A percentile compares a stretch with the other conserved stretches of the same genome.
Conservation (phyloP, 2,888 invertebrate species). For the Dynastes maya region DNA sequence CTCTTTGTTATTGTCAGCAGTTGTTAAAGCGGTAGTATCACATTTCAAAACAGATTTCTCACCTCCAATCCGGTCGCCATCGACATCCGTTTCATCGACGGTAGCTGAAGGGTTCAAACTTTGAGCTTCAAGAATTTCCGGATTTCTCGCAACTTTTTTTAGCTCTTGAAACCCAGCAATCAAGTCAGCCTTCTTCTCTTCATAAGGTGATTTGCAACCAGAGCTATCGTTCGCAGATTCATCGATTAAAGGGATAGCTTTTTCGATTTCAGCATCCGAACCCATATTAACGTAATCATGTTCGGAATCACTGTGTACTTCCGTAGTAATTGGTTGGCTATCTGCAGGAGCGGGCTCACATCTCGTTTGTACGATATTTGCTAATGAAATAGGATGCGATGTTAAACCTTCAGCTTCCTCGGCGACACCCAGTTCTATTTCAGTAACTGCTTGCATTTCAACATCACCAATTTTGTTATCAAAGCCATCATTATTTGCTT, state of each 20-base stretch:
- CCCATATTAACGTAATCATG: constrained; percentile 67
- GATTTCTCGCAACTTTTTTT: constrained; percentile 56
- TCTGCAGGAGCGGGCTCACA: constrained; percentile 54
- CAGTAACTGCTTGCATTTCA: constrained; percentile 60
- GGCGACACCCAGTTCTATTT: constrained; percentile 56
- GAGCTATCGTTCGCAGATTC: constrained; percentile 43
- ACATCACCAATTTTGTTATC: constrained; percentile 44
- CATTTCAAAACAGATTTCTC: constrained; percentile 64
- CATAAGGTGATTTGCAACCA: constrained; percentile 59
- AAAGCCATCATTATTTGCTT: not conserved
- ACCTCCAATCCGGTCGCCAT: constrained; percentile 59
- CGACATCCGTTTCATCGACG: constrained; percentile 49
- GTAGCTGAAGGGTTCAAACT: constrained; percentile 3
- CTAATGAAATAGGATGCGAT: constrained; percentile 61
- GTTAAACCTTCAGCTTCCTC: constrained; percentile 64
- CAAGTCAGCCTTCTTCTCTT: constrained; percentile 65
- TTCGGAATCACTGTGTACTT: constrained; percentile 61
- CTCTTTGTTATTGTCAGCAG: constrained; percentile 49
- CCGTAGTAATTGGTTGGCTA: constrained; percentile 54
- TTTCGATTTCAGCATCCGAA: constrained; percentile 59
- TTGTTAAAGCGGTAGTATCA: constrained; percentile 49
- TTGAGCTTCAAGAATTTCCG: constrained; percentile 1
- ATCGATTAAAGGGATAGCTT: constrained; percentile 52
- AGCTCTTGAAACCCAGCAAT: constrained; percentile 67
- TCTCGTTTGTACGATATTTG: constrained; percentile 65